These are phyloP conservation scores for Bufo bufo DNA, from an alignment of 2,113 vertebrate genomes.

Conservation along the genomic window DNA sequence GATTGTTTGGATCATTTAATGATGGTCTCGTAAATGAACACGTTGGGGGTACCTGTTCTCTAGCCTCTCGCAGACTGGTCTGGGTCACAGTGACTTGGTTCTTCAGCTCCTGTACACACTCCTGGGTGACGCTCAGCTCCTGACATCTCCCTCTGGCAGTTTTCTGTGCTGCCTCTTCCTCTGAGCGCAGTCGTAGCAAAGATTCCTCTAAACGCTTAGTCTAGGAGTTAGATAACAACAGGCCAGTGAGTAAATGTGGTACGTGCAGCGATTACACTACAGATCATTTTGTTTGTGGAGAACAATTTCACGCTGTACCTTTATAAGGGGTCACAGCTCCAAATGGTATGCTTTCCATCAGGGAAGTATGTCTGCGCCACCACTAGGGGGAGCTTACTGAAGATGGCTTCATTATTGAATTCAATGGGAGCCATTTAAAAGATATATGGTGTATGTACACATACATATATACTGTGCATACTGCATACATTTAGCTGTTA, in stretches of 20 bases:
- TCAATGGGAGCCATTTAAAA: too few relatives aligned
- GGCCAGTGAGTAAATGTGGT: too few relatives aligned
- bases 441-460: too few relatives aligned
- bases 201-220: slow-evolving; percentile 61
- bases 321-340: too few relatives aligned
- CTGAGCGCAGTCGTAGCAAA: slow-evolving; percentile 59
- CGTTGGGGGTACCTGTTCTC: slow-evolving; percentile 64
- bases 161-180: slow-evolving; percentile 62
- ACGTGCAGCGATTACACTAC: background rate
- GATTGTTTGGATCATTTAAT: too few relatives aligned
- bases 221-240: slow-evolving; percentile 54
- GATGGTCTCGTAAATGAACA: background rate
- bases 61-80: slow-evolving; percentile 64
- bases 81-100: slow-evolving; percentile 62
- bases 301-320: too few relatives aligned
- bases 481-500: too few relatives aligned
- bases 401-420: too few relatives aligned
- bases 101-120: slow-evolving; percentile 62
- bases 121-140: slow-evolving; percentile 59
- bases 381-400: background rate
- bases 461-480: too few relatives aligned
- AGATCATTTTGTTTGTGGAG: background rate
- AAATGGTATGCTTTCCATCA: background rate
- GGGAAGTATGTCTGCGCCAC: background rate
- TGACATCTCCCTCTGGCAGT: slow-evolving; percentile 45